A percentile compares a stretch with the other conserved stretches of the same genome.
Conservation (phyloP, 2,888 invertebrate genomes). For the Spilarctia lutea region DNA sequence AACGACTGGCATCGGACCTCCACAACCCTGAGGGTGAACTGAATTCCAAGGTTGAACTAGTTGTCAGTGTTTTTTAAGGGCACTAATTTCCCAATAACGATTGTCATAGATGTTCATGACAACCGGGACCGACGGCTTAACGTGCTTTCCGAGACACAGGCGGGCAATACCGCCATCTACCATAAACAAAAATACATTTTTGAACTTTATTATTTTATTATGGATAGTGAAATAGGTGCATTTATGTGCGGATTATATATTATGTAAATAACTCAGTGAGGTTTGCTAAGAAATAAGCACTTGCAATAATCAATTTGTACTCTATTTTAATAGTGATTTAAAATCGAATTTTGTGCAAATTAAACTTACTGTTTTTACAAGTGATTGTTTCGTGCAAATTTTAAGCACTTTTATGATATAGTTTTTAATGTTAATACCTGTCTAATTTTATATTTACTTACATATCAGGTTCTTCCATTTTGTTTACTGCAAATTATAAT, state of each 20-base stretch:
- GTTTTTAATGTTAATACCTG: background rate
- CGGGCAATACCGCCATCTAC: too few species aligned
- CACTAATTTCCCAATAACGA: too few species aligned
- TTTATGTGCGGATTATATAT: background rate
- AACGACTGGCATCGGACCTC: too few species aligned
- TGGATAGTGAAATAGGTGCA: background rate
- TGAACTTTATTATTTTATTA: background rate
- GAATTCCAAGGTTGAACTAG: too few species aligned
- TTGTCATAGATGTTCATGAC: too few species aligned
- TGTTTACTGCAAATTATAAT: conserved; percentile 2
- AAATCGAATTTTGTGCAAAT: background rate
- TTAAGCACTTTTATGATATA: too few species aligned
- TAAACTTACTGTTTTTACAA: background rate
- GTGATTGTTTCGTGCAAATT: background rate
- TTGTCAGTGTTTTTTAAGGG: too few species aligned
- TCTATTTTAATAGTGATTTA: too few species aligned
- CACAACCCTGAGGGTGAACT: too few species aligned
- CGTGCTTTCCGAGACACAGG: too few species aligned
- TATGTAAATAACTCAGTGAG: background rate
- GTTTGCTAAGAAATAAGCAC: background rate
- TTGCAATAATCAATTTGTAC: too few species aligned
- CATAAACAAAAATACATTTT: background rate
- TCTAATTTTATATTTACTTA: background rate
- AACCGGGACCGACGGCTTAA: too few species aligned
- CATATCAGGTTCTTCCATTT: conserved; percentile 15